These are phyloP conservation scores for Fragum sueziense DNA, from an alignment of 2,888 invertebrate species.

Conservation along the genomic window DNA sequence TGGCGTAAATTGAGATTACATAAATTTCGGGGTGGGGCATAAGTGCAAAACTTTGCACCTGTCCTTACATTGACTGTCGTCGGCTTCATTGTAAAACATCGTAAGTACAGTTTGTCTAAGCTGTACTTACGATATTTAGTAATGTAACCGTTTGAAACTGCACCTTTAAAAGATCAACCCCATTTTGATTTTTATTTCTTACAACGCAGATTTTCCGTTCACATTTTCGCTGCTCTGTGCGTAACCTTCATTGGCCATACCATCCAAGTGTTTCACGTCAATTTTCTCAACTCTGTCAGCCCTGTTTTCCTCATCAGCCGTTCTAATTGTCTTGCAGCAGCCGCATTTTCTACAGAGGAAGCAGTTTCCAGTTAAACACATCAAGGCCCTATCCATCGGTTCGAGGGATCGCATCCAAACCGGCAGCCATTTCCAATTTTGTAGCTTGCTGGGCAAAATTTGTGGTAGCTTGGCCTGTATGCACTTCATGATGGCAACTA, in stretches of 20 bases:
- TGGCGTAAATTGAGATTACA: too few species aligned
- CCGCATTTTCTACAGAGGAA: slow-evolving; percentile 42
- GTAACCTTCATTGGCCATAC: neutral
- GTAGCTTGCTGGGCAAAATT: slow-evolving; percentile 71
- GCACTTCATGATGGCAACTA: slow-evolving; percentile 76
- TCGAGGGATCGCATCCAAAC: slow-evolving; percentile 73
- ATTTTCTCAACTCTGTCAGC: neutral
- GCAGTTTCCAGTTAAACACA: slow-evolving; percentile 43
- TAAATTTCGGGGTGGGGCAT: too few species aligned
- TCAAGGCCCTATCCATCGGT: slow-evolving; percentile 67
- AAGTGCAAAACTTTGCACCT: too few species aligned
- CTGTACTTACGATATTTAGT: too few species aligned
- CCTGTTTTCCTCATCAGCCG: neutral
- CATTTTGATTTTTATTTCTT: too few species aligned
- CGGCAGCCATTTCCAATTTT: slow-evolving; percentile 80
- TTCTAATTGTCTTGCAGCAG: slow-evolving; percentile 28
- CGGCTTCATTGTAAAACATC: too few species aligned
- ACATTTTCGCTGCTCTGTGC: neutral
- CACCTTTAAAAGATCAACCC: neutral
- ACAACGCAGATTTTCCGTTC: neutral
- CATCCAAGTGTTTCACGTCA: neutral
- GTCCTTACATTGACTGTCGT: too few species aligned
- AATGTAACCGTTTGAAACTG: too few species aligned
- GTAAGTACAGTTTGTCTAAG: too few species aligned
- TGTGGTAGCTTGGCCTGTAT: slow-evolving; percentile 72